phyloP scores from a whole-genome alignment of 2,888 invertebrate species.

The Drosophila pullipes region DNA sequence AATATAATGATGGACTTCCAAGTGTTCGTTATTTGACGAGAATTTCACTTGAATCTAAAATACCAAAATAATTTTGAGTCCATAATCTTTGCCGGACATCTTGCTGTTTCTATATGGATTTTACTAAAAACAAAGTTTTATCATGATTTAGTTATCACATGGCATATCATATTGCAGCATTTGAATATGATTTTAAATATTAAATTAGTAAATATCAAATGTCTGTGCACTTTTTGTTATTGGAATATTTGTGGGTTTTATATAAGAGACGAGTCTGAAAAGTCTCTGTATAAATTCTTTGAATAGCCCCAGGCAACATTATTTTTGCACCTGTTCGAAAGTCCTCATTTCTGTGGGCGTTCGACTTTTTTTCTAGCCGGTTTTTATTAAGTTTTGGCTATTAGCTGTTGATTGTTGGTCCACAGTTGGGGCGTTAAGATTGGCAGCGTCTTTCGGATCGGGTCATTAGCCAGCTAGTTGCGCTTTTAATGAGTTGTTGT shows the following conservation, averaged over 20 bases:
- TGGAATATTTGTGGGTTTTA: not conserved
- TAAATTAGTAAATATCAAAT: not conserved
- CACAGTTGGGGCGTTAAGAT: constrained; percentile 20
- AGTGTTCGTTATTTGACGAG: not conserved
- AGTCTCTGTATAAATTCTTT: not conserved
- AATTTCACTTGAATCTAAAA: not conserved
- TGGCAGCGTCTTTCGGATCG: constrained; percentile 17
- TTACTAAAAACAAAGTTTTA: not conserved
- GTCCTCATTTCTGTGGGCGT: constrained; percentile 29
- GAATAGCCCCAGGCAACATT: not conserved
- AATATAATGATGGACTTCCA: not conserved
- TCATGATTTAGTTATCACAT: not conserved
- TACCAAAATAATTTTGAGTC: not conserved
- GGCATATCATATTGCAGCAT: not conserved
- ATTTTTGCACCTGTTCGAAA: constrained; percentile 17
- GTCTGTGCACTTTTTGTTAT: not conserved
- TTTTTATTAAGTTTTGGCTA: not conserved
- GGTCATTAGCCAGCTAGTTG: constrained; percentile 67
- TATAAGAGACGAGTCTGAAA: not conserved
- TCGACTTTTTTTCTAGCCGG: constrained; percentile 23
- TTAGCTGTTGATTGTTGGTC: not conserved
- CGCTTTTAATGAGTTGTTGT: constrained; percentile 77
- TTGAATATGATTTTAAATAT: not conserved
- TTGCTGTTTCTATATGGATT: not conserved
- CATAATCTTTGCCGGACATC: not conserved